Evolutionary conservation across 2,888 invertebrate genomes (phyloP), one percentile per base, ranked within the genome.

Genomic region (Tinea semifulvella): DNA sequence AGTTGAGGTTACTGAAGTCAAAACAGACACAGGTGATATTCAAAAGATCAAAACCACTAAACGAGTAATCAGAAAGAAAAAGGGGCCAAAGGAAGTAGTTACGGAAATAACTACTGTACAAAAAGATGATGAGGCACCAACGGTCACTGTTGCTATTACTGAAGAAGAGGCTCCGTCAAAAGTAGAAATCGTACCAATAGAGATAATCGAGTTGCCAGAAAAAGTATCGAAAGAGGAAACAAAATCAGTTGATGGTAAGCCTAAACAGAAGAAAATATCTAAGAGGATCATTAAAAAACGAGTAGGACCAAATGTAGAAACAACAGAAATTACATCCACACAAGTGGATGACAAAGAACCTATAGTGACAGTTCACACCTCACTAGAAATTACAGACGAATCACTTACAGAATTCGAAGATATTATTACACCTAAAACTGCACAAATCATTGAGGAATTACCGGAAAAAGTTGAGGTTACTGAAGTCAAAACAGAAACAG

Each of bases 311-410:
- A 51, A 49, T 35, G 28, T 48, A 55, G 62, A 56, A 62, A 70
- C 65, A 51, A 75, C 57, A 56, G 65, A 60, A 63, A 72, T 69
- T 56, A 70, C 68, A 50, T 66, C 59, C 55, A 55, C 65, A 52
- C 51, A 74, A 64, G 56, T 77, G 57, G 57, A 74, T 60, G 72
- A 72, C 48, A 60, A 70, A 49, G 44, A 53, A 44, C 59, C 60
- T 10, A 53, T 55, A 50, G 57, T 61, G 26, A 51, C 38, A 55
- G 43, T 66, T 52, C 57, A 54, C 53, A 70, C 61, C 59, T 73
- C 53, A 36, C 68, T 71, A 47, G 52, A 65, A 49, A 50, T 63
- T 45, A 50, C 53, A 53, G 61, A 71, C 47, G 48, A 57, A 42
- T 56, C 57, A 5, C 55, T 54, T 48, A 59, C 58, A 10, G 58